phyloP scores from a whole-genome alignment of 2,113 vertebrate genomes.

The Tragelaphus scriptus region DNA sequence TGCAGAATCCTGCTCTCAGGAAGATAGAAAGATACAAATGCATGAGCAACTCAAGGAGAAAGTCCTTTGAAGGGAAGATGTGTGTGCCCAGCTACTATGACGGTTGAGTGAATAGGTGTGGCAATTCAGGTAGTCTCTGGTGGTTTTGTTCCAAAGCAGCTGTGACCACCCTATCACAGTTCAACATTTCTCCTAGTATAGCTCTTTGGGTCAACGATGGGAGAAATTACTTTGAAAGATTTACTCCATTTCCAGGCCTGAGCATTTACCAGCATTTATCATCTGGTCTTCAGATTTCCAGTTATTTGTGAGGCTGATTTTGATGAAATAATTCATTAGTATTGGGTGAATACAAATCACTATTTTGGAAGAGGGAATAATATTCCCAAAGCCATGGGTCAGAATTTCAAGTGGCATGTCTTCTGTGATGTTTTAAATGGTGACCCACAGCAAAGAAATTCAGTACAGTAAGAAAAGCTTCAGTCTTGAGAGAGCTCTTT shows the following conservation, averaged over 20 bases:
- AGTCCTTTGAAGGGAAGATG: slow-evolving; percentile 14
- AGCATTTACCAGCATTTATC: slow-evolving; percentile 27
- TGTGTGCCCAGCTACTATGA: background rate
- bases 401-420: slow-evolving; percentile 25
- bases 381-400: background rate
- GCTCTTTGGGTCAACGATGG: background rate
- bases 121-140: background rate
- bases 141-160: slow-evolving; percentile 17
- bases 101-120: background rate
- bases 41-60: slow-evolving; percentile 22
- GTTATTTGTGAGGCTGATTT: background rate
- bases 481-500: background rate
- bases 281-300: slow-evolving; percentile 26
- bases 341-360: slow-evolving; percentile 24
- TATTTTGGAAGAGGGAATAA: background rate
- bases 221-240: slow-evolving; percentile 5
- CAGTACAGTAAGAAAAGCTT: background rate
- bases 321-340: background rate
- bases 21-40: background rate
- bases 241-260: slow-evolving; percentile 34
- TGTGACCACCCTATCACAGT: slow-evolving; percentile 5
- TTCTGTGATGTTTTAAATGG: slow-evolving; percentile 19
- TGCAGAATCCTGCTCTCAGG: slow-evolving; percentile 34
- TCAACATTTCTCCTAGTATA: background rate
- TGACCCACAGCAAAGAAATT: slow-evolving; percentile 35